Conservation (phyloP, 2,888 invertebrate species). For the Torymus aiolomorphi region DNA sequence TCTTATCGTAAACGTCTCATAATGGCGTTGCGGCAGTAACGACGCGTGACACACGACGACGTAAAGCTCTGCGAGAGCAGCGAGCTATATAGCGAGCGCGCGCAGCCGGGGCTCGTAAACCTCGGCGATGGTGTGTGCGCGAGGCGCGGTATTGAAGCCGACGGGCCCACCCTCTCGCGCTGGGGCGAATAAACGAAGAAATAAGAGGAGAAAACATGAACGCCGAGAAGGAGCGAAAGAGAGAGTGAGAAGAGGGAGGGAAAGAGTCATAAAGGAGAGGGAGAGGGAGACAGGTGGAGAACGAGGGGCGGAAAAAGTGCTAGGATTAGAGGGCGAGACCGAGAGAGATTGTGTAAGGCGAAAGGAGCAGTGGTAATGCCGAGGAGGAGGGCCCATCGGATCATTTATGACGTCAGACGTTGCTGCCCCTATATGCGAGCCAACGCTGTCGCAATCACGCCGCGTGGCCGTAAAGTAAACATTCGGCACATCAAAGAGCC, state of each 20-base stretch:
- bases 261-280: neutral
- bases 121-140: constrained; percentile 53
- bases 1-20: constrained; percentile 74
- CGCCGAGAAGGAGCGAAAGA: constrained; percentile 2
- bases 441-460: constrained; percentile 66
- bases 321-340: constrained; percentile 19
- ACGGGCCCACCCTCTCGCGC: constrained; percentile 53
- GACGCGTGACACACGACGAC: constrained; percentile 72
- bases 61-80: constrained; percentile 60
- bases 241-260: neutral
- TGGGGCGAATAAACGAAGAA: constrained; percentile 34
- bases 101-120: constrained; percentile 65
- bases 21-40: constrained; percentile 70
- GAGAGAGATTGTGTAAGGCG: constrained; percentile 1
- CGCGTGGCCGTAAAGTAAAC: constrained; percentile 66
- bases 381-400: constrained; percentile 30
- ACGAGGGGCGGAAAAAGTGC: constrained; percentile 1
- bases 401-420: constrained; percentile 64
- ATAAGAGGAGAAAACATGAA: constrained; percentile 29
- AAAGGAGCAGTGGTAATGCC: constrained; percentile 9
- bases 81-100: neutral
- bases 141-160: constrained; percentile 46
- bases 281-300: constrained; percentile 14
- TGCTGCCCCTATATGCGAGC: constrained; percentile 41
- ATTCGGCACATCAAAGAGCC: constrained; percentile 65